Percentiles rank a stretch among this genome's conserved stretches.
Conservation (phyloP, 64 coral and sea anemone species). For the Actinia tenebrosa region DNA sequence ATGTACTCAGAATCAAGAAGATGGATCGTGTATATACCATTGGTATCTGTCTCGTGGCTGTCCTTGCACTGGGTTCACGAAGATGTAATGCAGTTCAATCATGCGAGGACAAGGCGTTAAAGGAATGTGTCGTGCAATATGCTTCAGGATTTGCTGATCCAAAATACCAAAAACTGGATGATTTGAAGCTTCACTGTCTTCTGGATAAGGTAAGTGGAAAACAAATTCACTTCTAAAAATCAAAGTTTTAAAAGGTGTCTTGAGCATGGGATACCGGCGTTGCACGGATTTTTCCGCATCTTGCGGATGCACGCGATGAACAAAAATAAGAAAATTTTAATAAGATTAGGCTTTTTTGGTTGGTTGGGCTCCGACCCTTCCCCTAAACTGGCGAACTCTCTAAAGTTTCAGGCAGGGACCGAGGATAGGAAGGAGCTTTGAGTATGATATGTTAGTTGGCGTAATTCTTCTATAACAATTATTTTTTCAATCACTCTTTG, state of each 20-base stretch:
- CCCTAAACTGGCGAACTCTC: no score
- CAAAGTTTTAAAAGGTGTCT: no score
- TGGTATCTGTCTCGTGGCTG: background rate
- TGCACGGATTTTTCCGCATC: no score
- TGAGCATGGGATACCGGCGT: no score
- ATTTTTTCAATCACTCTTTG: background rate
- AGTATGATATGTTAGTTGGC: no score
- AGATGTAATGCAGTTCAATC: background rate
- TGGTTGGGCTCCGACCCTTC: no score
- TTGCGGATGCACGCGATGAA: no score
- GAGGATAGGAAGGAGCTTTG: background rate
- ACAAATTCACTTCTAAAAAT: background rate
- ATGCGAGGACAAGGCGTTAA: background rate
- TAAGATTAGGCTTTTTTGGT: no score
- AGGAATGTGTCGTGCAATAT: background rate
- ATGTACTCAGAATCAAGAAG: background rate
- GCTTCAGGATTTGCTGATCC: constrained; percentile 16
- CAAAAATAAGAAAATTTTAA: no score
- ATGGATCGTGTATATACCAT: background rate
- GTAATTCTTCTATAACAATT: no score
- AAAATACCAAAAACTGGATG: background rate
- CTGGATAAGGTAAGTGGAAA: background rate
- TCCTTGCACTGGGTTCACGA: background rate
- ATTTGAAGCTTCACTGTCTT: constrained; percentile 10
- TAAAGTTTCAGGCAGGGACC: background rate